phyloP scores from a whole-genome alignment of 2,113 vertebrate species.

The Eira barbara region DNA sequence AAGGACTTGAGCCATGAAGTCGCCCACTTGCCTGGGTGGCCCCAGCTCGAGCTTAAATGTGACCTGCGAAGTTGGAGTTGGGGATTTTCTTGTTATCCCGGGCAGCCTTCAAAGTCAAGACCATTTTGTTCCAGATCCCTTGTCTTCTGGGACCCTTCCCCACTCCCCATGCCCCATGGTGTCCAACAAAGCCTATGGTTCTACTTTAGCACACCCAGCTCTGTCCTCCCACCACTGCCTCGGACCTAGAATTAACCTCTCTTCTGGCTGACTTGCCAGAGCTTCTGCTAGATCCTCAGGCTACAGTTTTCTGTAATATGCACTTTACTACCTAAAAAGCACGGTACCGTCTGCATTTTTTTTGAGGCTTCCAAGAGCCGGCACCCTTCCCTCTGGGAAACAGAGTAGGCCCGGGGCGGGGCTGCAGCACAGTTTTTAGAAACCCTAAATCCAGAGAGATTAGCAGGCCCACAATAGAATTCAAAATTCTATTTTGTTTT shows the following conservation, averaged over 20 bases:
- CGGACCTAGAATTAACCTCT: background rate
- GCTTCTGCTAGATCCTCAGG: background rate
- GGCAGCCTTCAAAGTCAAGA: background rate
- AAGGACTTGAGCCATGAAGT: slow-evolving; percentile 39
- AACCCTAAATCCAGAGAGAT: background rate
- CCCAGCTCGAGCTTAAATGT: slow-evolving; percentile 60
- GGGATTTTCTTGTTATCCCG: background rate
- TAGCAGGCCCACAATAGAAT: background rate
- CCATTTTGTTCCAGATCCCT: background rate
- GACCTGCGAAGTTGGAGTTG: background rate
- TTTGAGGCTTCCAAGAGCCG: background rate
- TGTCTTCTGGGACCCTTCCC: background rate
- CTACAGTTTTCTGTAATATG: background rate
- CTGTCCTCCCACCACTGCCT: background rate
- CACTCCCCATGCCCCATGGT: background rate
- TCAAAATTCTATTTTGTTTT: background rate
- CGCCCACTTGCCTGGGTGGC: slow-evolving; percentile 49
- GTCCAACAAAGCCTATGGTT: background rate
- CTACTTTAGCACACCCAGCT: background rate
- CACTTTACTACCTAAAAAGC: background rate
- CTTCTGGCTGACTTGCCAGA: background rate
- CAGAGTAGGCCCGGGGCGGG: rapidly evolving
- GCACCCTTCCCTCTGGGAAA: background rate
- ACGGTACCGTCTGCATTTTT: background rate
- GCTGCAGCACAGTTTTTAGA: background rate